Evolutionary conservation across 2,113 vertebrate species (phyloP).

Genomic region (Triplophysa siluroides): DNA sequence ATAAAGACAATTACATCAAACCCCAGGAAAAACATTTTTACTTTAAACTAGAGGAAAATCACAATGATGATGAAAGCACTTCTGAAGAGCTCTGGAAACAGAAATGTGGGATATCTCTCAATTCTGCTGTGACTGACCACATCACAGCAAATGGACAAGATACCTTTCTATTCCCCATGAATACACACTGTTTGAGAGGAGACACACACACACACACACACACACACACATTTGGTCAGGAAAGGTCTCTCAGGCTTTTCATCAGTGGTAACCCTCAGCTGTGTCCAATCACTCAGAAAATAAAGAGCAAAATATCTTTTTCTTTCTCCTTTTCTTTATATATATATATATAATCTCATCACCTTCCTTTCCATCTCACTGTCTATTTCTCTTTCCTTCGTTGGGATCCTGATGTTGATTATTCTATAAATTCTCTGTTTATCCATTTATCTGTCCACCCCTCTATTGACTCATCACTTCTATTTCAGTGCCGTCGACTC

Average conservation of each 20-base stretch:
- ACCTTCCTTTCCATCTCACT: conserved; percentile 30
- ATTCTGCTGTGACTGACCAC: conserved; percentile 23
- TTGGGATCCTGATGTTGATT: conserved; percentile 24
- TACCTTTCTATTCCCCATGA: conserved; percentile 35
- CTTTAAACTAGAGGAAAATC: conserved; percentile 13
- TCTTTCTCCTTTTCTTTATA: conserved; percentile 34
- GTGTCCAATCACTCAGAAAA: conserved; percentile 45
- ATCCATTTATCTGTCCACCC: conserved; percentile 34
- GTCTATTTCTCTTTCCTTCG: conserved; percentile 28
- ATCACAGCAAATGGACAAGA: conserved; percentile 24
- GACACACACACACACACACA: conserved; percentile 17
- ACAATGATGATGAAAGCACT: not conserved
- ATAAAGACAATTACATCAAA: conserved; percentile 8
- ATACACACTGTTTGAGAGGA: conserved; percentile 33
- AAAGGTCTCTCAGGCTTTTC: conserved; percentile 48
- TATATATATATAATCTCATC: conserved; percentile 24
- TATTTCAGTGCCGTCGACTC: conserved; percentile 14
- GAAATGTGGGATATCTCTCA: not conserved
- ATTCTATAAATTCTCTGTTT: conserved; percentile 40
- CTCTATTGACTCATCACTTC: conserved; percentile 40
- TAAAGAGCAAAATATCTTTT: conserved; percentile 28
- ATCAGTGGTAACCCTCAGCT: conserved; percentile 48
- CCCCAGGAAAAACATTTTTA: not conserved
- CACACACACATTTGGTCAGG: conserved; percentile 29
- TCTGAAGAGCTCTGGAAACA: conserved; percentile 3